phyloP scores from a whole-genome alignment of 2,888 invertebrate species.

The Masnerella sp. region DNA sequence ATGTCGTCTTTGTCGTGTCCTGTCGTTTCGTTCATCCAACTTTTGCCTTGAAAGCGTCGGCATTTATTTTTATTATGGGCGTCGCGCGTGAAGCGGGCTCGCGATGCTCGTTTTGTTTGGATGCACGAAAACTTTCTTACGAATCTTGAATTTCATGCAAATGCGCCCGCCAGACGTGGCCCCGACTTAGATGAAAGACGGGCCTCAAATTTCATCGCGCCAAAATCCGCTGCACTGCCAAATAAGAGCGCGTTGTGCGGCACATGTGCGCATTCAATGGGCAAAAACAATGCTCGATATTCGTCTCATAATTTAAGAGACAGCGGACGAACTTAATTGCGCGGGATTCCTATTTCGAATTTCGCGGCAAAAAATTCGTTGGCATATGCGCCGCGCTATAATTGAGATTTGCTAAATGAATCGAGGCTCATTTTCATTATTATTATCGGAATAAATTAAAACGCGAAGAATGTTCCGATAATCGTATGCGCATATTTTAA shows the following conservation, averaged over 20 bases:
- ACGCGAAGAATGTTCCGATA: no score
- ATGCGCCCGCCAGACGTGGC: conserved; percentile 14
- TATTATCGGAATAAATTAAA: no score
- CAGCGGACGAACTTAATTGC: no score
- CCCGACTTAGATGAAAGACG: conserved; percentile 35
- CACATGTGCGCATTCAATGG: no score
- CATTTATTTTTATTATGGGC: not conserved
- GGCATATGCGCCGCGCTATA: no score
- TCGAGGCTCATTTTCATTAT: no score
- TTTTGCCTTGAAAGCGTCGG: conserved; percentile 22
- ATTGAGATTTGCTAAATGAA: no score
- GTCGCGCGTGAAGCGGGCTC: not conserved
- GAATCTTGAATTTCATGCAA: conserved; percentile 42
- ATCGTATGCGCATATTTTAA: no score
- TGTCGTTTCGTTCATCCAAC: conserved; percentile 33
- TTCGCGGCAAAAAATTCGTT: no score
- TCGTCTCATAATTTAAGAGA: no score
- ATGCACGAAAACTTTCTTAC: conserved; percentile 12
- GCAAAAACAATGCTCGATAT: no score
- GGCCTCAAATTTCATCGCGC: conserved; percentile 29
- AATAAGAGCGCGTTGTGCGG: conserved; percentile 1
- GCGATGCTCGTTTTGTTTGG: conserved; percentile 10
- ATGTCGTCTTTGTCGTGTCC: conserved; percentile 20
- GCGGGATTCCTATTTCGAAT: no score
- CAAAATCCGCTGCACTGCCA: conserved; percentile 20